Percentiles rank a stretch among this genome's conserved stretches.
Conservation (phyloP, 1,140 invertebrate species). For the Zaprionus ghesquierei region DNA sequence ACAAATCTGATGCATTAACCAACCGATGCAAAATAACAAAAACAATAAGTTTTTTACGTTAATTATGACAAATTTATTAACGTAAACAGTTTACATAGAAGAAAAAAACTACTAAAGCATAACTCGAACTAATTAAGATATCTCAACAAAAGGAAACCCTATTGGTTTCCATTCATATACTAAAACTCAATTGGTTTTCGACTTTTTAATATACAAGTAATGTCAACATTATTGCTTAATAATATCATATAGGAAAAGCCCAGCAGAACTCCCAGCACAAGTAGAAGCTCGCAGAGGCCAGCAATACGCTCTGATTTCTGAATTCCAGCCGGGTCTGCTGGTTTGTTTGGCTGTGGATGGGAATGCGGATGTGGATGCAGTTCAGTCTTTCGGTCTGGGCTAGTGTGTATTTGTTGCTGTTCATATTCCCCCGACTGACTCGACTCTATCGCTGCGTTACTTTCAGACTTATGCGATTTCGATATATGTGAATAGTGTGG, state of each 20-base stretch:
- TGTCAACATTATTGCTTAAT: slow-evolving; percentile 24
- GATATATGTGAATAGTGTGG: not conserved
- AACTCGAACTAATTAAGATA: not conserved
- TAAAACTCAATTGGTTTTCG: slow-evolving; percentile 49
- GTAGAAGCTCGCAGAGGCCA: not conserved
- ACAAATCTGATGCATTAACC: not conserved
- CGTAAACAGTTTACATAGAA: not conserved
- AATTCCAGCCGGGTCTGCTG: not conserved
- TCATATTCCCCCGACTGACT: not conserved
- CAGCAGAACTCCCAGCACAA: slow-evolving; percentile 19
- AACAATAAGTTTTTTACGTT: not conserved
- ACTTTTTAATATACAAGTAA: slow-evolving; percentile 17
- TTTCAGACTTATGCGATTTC: not conserved
- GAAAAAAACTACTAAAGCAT: not conserved
- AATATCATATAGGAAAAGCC: slow-evolving; percentile 22
- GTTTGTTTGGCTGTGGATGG: too few species aligned
- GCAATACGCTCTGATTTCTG: not conserved
- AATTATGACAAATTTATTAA: not conserved
- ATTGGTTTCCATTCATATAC: not conserved
- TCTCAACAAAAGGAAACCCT: not conserved
- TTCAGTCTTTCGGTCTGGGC: not conserved
- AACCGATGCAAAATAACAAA: not conserved
- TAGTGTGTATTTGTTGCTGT: slow-evolving; percentile 1
- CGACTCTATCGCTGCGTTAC: not conserved
- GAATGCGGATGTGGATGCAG: not conserved